phyloP scores from a whole-genome alignment of 1,140 invertebrate genomes.

The Bombus consobrinus region DNA sequence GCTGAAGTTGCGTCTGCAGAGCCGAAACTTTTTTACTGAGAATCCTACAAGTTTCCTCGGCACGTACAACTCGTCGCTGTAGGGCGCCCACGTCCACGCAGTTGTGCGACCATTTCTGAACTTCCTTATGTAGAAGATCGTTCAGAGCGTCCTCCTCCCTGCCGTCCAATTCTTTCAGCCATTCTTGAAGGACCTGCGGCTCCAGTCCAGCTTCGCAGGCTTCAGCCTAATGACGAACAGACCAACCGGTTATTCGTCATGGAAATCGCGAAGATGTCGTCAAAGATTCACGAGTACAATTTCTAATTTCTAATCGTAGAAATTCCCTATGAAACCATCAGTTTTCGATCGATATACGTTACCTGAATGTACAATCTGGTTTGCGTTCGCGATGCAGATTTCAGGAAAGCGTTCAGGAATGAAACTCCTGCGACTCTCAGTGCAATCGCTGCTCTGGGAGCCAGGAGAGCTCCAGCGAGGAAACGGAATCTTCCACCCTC shows the following conservation, averaged over 20 bases:
- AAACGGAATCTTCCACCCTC: conserved; percentile 96
- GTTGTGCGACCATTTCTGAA: conserved; percentile 78
- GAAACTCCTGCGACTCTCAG: conserved; percentile 91
- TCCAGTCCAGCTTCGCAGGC: conserved; percentile 81
- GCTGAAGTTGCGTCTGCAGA: conserved; percentile 75
- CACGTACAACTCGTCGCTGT: conserved; percentile 73
- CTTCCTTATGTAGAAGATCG: conserved; percentile 76
- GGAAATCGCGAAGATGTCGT: not conserved
- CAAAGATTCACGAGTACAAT: not conserved
- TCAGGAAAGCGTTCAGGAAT: conserved; percentile 92
- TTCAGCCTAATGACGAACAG: conserved; percentile 73
- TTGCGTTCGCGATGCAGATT: conserved; percentile 88
- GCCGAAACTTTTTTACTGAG: conserved; percentile 76
- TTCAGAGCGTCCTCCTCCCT: conserved; percentile 71
- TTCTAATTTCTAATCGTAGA: not conserved
- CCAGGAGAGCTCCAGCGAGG: conserved; percentile 92
- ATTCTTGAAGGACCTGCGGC: conserved; percentile 86
- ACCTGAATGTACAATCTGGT: conserved; percentile 94
- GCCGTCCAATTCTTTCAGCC: conserved; percentile 85
- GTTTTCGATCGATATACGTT: not conserved
- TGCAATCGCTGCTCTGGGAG: conserved; percentile 86
- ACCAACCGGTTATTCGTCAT: not conserved
- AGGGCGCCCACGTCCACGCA: conserved; percentile 80
- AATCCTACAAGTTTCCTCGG: conserved; percentile 78
- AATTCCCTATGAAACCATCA: not conserved